Conservation (phyloP, 2,888 invertebrate species). For the Eilema depressum region DNA sequence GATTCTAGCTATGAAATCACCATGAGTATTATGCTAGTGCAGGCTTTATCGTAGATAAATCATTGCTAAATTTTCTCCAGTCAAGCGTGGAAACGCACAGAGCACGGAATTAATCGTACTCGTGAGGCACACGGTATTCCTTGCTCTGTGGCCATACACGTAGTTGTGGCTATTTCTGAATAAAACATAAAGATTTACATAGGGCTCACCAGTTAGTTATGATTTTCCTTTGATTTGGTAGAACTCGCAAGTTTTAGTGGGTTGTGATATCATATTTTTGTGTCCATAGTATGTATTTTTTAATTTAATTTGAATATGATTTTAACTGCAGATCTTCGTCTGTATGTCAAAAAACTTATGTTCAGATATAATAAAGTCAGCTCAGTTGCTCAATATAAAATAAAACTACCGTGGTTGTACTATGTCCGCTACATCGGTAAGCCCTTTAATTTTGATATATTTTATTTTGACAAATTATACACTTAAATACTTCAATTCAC, state of each 20-base stretch:
- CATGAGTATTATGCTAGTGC: conserved; percentile 34
- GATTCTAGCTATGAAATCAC: conserved; percentile 27
- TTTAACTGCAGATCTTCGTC: conserved; percentile 17
- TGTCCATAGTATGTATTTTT: conserved; percentile 33
- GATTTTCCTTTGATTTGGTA: conserved; percentile 36
- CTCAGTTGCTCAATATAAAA: neutral
- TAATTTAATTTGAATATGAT: conserved; percentile 17
- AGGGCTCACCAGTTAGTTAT: conserved; percentile 26
- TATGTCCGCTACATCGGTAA: neutral
- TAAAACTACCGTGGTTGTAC: neutral
- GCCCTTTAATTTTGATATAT: conserved; percentile 6
- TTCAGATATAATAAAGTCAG: conserved; percentile 6
- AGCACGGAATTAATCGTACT: neutral
- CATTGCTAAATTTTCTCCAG: conserved; percentile 41
- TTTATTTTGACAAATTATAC: conserved; percentile 13
- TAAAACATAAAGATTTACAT: conserved; percentile 27
- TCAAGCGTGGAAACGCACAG: conserved; percentile 22
- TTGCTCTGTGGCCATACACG: conserved; percentile 15
- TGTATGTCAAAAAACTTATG: conserved; percentile 13
- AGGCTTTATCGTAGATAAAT: conserved; percentile 45
- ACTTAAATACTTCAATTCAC: conserved; percentile 17
- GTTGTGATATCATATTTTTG: conserved; percentile 34
- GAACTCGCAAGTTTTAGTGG: conserved; percentile 37
- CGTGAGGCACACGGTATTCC: neutral
- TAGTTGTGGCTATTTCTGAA: conserved; percentile 36